Evolutionary conservation across 2,888 invertebrate genomes (phyloP).

Genomic region (Mimumesa dahlbomi): DNA sequence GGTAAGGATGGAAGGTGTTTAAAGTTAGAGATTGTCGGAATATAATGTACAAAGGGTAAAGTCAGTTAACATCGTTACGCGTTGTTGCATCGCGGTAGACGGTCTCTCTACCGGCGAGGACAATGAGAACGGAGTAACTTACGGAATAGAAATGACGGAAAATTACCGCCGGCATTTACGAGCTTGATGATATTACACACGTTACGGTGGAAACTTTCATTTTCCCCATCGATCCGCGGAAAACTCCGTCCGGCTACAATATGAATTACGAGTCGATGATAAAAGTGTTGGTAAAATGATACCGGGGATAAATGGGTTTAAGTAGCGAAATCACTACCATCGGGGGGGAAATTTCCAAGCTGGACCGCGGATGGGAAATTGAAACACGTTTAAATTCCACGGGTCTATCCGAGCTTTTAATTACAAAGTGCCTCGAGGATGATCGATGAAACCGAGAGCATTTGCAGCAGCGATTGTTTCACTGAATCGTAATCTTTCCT

Average conservation of each 20-base stretch:
- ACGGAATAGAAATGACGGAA: constrained; percentile 6
- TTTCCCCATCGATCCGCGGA: no score
- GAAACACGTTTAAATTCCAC: no score
- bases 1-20: background rate
- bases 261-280: no score
- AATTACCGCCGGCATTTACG: no score
- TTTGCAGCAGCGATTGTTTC: constrained; percentile 45
- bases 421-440: constrained; percentile 25
- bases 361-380: no score
- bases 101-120: background rate
- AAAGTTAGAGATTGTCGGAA: constrained; percentile 10
- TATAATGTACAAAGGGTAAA: background rate
- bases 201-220: no score
- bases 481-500: constrained; percentile 28
- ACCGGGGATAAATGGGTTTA: no score
- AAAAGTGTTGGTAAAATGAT: no score
- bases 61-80: constrained; percentile 15
- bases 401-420: constrained; percentile 26
- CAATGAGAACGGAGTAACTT: background rate
- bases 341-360: no score
- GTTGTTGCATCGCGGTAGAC: background rate
- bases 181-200: no score
- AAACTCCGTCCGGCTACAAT: background rate
- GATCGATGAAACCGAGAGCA: constrained; percentile 40
- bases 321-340: no score